Conservation (phyloP, 2,797 vertebrate species). For the Rhincodon typus region DNA sequence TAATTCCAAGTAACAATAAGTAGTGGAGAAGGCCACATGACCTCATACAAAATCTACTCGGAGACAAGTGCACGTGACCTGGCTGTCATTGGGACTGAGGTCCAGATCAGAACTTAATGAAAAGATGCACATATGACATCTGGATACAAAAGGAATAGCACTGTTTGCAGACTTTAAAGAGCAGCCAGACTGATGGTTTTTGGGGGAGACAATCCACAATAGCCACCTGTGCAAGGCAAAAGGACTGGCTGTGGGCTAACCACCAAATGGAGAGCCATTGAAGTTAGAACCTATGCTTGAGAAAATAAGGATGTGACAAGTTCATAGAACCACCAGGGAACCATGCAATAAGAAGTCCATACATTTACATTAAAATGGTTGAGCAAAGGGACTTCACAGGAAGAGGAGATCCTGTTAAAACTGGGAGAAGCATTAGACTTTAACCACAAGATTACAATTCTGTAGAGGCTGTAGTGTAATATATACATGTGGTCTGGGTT, state of each 20-base stretch:
- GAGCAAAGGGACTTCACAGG: background rate
- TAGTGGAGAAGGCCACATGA: background rate
- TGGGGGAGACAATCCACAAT: background rate
- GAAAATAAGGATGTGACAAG: too few species aligned
- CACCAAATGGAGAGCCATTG: too few species aligned
- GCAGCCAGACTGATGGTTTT: background rate
- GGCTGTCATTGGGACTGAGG: background rate
- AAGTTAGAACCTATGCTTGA: too few species aligned
- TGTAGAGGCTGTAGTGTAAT: background rate
- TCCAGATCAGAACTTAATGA: background rate
- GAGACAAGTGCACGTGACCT: background rate
- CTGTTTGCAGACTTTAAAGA: background rate
- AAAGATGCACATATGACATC: background rate
- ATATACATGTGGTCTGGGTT: background rate
- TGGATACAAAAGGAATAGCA: background rate
- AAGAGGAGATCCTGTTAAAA: background rate
- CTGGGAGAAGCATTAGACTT: background rate
- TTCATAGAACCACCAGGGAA: too few species aligned
- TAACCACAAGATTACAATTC: background rate
- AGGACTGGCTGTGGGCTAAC: too few species aligned
- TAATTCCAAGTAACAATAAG: background rate
- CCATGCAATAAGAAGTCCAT: background rate
- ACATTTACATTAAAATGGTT: background rate
- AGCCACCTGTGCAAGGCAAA: background rate
- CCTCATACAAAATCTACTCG: background rate